These are phyloP conservation scores for Haliclona indistincta DNA, from an alignment of 37 sponge, comb jelly and placozoan genomes.

Conservation along the genomic window DNA sequence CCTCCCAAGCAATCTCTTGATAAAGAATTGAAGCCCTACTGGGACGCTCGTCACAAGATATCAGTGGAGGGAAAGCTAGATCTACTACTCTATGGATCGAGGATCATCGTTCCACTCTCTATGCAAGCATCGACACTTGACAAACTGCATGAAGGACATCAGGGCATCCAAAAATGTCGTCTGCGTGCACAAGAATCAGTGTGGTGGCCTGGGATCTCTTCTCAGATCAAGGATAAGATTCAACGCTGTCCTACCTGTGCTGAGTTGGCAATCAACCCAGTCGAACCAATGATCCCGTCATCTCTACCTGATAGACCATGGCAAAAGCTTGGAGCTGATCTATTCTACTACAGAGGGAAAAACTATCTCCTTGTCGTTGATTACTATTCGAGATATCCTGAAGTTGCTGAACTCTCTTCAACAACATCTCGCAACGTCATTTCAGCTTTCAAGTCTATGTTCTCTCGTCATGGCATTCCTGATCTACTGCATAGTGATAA, in stretches of 20 bases:
- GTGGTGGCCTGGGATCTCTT: constrained; percentile 57
- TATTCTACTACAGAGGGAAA: constrained; percentile 3
- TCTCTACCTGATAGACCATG: constrained; percentile 16
- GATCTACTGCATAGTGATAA: no score
- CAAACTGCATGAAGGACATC: constrained; percentile 54
- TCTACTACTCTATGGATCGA: not conserved
- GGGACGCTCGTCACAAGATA: not conserved
- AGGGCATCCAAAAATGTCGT: constrained; percentile 40
- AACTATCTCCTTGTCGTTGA: constrained; percentile 5
- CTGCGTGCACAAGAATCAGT: constrained; percentile 26
- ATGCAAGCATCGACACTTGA: constrained; percentile 10
- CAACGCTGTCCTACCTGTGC: constrained; percentile 38
- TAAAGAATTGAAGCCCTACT: not conserved
- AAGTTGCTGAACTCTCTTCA: no score
- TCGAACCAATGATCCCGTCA: constrained; percentile 24
- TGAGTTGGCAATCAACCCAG: not conserved
- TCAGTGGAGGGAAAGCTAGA: not conserved
- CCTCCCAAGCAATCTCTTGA: not conserved
- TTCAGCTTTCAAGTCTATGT: no score
- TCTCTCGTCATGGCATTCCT: no score
- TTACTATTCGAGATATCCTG: constrained; percentile 7
- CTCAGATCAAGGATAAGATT: constrained; percentile 28
- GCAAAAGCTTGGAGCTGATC: constrained; percentile 11
- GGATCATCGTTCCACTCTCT: constrained; percentile 36
- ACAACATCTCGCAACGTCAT: no score